Conservation (phyloP, 2,113 vertebrate genomes). For the Pterophyllum scalare region DNA sequence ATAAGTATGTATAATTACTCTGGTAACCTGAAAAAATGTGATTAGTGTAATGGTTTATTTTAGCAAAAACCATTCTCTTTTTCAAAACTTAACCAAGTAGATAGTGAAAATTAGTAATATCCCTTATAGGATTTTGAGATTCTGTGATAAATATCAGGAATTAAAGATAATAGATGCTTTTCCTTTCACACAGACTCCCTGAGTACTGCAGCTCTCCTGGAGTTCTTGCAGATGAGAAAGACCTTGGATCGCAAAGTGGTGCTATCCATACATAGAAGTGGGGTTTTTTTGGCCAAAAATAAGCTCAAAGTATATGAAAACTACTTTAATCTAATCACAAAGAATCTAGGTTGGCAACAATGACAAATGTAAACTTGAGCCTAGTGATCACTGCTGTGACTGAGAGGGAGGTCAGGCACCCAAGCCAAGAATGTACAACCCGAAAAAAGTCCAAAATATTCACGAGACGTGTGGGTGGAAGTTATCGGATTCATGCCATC, state of each 20-base stretch:
- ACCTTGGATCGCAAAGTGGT: not conserved
- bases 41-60: not conserved
- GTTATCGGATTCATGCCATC: not conserved
- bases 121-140: not conserved
- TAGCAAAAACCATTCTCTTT: not conserved
- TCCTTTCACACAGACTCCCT: too few species aligned
- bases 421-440: not conserved
- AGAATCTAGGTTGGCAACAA: accelerated
- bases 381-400: not conserved
- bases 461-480: not conserved
- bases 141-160: not conserved
- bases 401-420: not conserved
- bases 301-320: accelerated
- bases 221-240: not conserved
- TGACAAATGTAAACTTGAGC: too few species aligned
- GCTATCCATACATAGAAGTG: not conserved
- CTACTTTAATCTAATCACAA: not conserved
- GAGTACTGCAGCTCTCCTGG: not conserved
- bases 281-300: not conserved
- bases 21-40: not conserved
- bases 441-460: not conserved
- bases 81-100: not conserved
- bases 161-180: not conserved
- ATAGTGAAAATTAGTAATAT: not conserved
- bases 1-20: not conserved